phyloP scores from a whole-genome alignment of 2,113 vertebrate species.

The Corythoichthys haematopterus region DNA sequence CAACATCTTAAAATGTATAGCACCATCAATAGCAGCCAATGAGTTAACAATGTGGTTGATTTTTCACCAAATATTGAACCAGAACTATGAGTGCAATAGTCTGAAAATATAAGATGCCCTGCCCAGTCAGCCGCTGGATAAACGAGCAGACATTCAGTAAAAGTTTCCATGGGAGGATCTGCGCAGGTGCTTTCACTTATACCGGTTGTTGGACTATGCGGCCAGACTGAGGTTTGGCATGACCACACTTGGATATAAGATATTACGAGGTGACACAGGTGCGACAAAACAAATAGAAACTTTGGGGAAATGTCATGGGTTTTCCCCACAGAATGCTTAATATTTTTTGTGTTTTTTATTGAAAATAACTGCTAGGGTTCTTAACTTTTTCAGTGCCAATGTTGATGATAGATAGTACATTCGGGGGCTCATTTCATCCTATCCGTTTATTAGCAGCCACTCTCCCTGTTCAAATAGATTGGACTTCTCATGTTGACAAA shows the following conservation, averaged over 20 bases:
- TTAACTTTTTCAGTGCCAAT: neutral
- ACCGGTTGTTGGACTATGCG: neutral
- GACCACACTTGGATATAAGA: neutral
- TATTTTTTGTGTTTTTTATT: neutral
- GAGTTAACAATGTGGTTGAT: too few relatives aligned
- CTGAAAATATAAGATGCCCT: neutral
- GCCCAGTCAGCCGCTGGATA: neutral
- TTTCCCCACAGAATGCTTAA: constrained; percentile 2
- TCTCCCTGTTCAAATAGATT: too few relatives aligned
- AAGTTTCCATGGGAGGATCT: constrained; percentile 9
- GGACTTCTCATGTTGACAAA: too few relatives aligned
- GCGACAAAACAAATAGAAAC: constrained; percentile 9
- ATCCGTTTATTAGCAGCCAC: too few relatives aligned
- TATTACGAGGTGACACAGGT: constrained; percentile 14
- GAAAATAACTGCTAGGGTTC: neutral
- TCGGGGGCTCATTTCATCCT: too few relatives aligned
- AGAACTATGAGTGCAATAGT: neutral
- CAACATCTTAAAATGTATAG: too few relatives aligned
- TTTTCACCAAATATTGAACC: neutral
- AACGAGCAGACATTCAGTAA: constrained; percentile 5
- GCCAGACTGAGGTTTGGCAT: neutral
- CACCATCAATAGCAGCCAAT: too few relatives aligned
- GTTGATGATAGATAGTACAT: too few relatives aligned
- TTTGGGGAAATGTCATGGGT: neutral
- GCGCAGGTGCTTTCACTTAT: constrained; percentile 9